Evolutionary conservation across 2,113 vertebrate genomes (phyloP).

Genomic region (Pagrus major): DNA sequence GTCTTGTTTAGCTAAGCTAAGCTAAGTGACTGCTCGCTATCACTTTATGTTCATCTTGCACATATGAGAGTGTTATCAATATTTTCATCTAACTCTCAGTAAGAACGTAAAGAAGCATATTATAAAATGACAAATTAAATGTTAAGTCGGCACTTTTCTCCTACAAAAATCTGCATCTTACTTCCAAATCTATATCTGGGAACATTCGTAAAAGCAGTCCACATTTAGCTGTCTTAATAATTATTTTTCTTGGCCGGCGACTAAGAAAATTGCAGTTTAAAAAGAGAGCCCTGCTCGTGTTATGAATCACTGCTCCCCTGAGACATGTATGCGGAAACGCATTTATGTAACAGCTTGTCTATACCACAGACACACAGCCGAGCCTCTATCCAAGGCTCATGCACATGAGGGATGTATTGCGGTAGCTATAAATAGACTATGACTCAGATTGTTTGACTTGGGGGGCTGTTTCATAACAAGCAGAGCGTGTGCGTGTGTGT

Average conservation of each 20-base stretch:
- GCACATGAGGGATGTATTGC: slow-evolving; percentile 67
- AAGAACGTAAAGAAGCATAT: background rate
- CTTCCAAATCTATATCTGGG: background rate
- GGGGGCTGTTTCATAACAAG: slow-evolving; percentile 75
- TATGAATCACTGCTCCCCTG: slow-evolving; percentile 62
- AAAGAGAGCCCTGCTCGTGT: slow-evolving; percentile 18
- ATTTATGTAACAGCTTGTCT: slow-evolving; percentile 68
- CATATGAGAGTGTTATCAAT: background rate
- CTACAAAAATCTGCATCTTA: background rate
- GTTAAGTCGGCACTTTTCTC: background rate
- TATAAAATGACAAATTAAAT: background rate
- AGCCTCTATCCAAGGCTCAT: slow-evolving; percentile 28
- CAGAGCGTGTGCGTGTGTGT: slow-evolving; percentile 25
- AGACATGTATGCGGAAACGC: slow-evolving; percentile 44
- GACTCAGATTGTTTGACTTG: slow-evolving; percentile 77
- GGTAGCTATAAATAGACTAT: slow-evolving; percentile 73
- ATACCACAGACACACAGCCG: slow-evolving; percentile 44
- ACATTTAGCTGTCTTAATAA: background rate
- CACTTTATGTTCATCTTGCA: background rate
- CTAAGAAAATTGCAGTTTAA: slow-evolving; percentile 60
- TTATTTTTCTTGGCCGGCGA: slow-evolving; percentile 29
- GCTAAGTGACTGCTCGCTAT: background rate
- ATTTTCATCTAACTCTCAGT: background rate
- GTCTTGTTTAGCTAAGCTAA: background rate
- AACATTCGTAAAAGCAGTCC: background rate